phyloP scores from a whole-genome alignment of 2,113 vertebrate genomes.

The Gallinago jamesoni region DNA sequence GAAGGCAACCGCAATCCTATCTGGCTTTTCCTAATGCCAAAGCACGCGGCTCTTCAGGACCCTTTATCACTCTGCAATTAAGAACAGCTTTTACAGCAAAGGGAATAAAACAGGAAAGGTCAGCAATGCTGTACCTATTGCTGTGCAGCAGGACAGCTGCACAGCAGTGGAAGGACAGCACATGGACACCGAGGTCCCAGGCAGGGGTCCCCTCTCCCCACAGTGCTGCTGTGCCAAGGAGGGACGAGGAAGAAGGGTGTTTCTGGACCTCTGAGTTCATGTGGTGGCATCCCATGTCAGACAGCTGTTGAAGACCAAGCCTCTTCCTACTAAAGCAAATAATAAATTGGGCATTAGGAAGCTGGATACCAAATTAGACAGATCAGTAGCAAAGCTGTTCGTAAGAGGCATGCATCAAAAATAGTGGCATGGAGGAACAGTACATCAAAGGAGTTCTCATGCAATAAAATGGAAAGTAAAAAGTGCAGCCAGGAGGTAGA shows the following conservation, averaged over 20 bases:
- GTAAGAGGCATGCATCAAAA: background rate
- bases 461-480: slow-evolving; percentile 44
- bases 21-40: background rate
- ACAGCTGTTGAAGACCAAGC: background rate
- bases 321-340: background rate
- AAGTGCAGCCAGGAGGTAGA: slow-evolving; percentile 46
- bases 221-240: background rate
- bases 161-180: background rate
- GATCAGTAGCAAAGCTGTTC: background rate
- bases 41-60: background rate
- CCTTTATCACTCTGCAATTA: fast-evolving
- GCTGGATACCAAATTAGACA: background rate
- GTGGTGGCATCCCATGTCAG: background rate
- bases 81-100: background rate
- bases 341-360: background rate
- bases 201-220: background rate
- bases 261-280: background rate
- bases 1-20: background rate
- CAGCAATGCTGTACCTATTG: background rate
- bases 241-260: fast-evolving
- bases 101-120: background rate
- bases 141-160: background rate
- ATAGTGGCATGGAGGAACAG: background rate
- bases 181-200: background rate
- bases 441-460: background rate